Evolutionary conservation across 2,888 invertebrate species (phyloP), one percentile per base, ranked within the genome.

Genomic region (Drosophila rellima): DNA sequence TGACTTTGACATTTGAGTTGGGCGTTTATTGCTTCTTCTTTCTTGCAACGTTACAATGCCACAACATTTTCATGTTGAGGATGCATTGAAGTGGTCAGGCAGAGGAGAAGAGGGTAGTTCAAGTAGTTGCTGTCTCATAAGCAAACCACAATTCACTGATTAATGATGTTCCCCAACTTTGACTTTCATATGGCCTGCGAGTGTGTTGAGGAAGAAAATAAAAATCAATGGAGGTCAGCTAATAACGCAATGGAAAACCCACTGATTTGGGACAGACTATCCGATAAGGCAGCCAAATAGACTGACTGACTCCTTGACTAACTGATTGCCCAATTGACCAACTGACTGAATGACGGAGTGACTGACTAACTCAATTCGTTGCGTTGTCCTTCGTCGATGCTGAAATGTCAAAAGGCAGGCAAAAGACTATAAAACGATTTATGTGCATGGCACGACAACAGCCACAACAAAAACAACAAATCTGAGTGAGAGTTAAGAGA

Each of bases 331-430:
- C 52, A 37, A 54, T 26, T 79, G 45, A 62, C 18, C 23, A 55
- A 64, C 52, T 52, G 39, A 74, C 47, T 61, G 70, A 64, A 42
- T 40, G 45, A 69, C 37, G 47, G 37, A 44, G 55, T 57, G 45
- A 59, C 42, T 74, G 65, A 61, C 68, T 63, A 61, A 61, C 62
- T 64, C 69, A 40, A 55, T 63, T 69, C 47, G 44, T 52, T 37
- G 44, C 17, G 50, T 70, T 81, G 89, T 74, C 82, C 82, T 86
- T 83, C 81, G 71, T 0, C 51, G 15, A 33, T 23, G 67, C 57
- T 61, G 40, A 74, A 84, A 84, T 84, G 83, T 84, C 83, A 84
- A 81, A 84, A 76, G 89, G 67, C 86, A 61, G 33, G 66, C 47
- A 45, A 37, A 26, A 50, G 74, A 45, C 57, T 67, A 47, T 44